Conservation (phyloP, 2,797 vertebrate genomes). For the Cercopithecus neglectus region DNA sequence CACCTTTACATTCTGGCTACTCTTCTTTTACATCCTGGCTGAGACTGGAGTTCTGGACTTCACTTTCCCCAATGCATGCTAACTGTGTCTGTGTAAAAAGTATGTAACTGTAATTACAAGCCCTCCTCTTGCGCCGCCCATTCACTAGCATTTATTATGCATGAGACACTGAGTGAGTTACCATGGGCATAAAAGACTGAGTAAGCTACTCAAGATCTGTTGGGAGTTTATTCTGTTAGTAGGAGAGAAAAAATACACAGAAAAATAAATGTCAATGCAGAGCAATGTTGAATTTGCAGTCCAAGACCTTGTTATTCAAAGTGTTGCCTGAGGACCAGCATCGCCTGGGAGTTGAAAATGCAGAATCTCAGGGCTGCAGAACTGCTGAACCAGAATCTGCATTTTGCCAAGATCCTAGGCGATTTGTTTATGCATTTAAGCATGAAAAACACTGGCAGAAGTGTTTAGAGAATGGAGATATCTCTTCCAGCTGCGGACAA, state of each 20-base stretch:
- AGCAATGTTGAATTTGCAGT: neutral
- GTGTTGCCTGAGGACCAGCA: neutral
- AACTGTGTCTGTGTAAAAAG: neutral
- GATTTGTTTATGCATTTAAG: neutral
- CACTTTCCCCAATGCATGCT: neutral
- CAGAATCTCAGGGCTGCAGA: neutral
- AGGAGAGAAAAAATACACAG: neutral
- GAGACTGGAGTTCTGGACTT: neutral
- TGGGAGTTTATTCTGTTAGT: neutral
- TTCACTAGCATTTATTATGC: neutral
- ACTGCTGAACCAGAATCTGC: neutral
- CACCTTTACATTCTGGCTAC: neutral
- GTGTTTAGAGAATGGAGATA: neutral
- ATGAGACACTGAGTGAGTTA: neutral
- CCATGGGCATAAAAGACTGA: neutral
- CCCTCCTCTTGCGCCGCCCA: neutral
- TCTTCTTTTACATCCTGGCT: neutral
- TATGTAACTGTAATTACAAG: neutral
- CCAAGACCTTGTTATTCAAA: neutral
- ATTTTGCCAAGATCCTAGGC: neutral
- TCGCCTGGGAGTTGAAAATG: neutral
- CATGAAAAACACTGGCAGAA: neutral
- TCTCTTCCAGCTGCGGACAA: neutral
- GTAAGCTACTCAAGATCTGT: neutral
- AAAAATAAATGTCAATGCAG: neutral